Base-by-base conservation (phyloP, 2,888 invertebrate genomes). In the Drosophila demipolita region DNA sequence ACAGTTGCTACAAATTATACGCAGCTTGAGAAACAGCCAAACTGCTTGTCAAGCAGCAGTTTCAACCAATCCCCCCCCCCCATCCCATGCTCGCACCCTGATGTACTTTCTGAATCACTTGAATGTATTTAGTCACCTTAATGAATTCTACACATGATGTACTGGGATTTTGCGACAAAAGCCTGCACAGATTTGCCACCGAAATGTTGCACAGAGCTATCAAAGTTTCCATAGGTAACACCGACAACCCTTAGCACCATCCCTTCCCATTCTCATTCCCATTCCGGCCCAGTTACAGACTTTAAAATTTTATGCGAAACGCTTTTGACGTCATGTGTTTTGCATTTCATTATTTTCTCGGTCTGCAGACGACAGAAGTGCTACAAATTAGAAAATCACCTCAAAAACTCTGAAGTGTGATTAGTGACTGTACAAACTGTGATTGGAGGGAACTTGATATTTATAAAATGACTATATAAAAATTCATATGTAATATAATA, bases 61-160 rank as follows among this genome's bases (percentile, higher is more conserved):
- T 17, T 38, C 45, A 35, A 26, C 23, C 23, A 23, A n/a, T n/a
- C 20, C 11, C 20, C 17, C 11, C 23, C 26, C 5, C 1, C n/a
- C n/a, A n/a, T n/a, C n/a, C n/a, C n/a, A n/a, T n/a, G n/a, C 8
- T 6, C 33, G 15, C 62, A 38, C 17, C 61, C 29, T 38, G 11
- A n/a, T 7, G 36, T 17, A 26, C 52, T 52, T 38, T 36, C 61
- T 69, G 76, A 71, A 78, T 68, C 75, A 65, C 73, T 78, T 70
- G 82, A 82, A 79, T 80, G 84, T 90, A 86, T 87, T 87, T 87
- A 87, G 90, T 79, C 88, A 87, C 87, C 87, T 90, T 89, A 87
- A 87, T 87, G 90, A 87, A 90, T 87, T 88, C 90, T 86, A 83
- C 90, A 87, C 90, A 87, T 86, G 89, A 85, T 88, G 89, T 90